Base-by-base conservation (phyloP, 2,888 invertebrate genomes). In the Elysia crispata region DNA sequence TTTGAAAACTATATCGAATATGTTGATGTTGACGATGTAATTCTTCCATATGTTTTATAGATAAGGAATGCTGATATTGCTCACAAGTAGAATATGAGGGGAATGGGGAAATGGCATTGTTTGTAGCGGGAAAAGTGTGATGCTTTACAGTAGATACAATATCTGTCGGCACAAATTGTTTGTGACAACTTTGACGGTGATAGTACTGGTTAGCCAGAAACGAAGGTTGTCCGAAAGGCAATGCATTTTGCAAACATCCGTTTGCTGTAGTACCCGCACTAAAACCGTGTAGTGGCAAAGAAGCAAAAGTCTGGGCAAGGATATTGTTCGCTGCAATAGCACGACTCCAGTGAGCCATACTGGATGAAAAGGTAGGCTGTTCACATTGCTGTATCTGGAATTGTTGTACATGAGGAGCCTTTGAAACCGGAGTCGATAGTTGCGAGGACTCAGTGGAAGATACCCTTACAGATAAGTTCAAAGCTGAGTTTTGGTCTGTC, bases 401-500 rank as follows among this genome's bases (percentile, higher is more conserved):
- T 11, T 41, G 41, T 41, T 11, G 41, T 41, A 41, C 3, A 41
- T 41, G 41, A 11, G 41, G 41, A 41, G 41, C 41, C 41, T 41
- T 41, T 41, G 41, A 11, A 41, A 41, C 5, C 3, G 41, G 41
- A 41, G 3, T 23, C 6, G 15, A 8, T 18, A 60, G 5, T 15
- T 23, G n/a, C 5, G 60, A 20, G 60, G 60, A 6, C 20, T 60
- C 23, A 6, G 23, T 60, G 60, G 23, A 23, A 8, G 3, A 5
- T 20, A 23, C 23, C 23, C 73, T 80, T 30, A 76, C 28, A 18
- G 76, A 76, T 18, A 83, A 69, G 30, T 85, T 85, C 13, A 85
- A 66, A 1, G 82, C 83, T 1, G 72, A 62, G 15, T 25, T 69
- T 33, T 82, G 77, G 33, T 79, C 81, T 0, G 80, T 81, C 1